Evolutionary conservation across 1,140 invertebrate genomes (phyloP), one percentile per base, ranked within the genome.

Genomic region (Dinothrombium tinctorium): DNA sequence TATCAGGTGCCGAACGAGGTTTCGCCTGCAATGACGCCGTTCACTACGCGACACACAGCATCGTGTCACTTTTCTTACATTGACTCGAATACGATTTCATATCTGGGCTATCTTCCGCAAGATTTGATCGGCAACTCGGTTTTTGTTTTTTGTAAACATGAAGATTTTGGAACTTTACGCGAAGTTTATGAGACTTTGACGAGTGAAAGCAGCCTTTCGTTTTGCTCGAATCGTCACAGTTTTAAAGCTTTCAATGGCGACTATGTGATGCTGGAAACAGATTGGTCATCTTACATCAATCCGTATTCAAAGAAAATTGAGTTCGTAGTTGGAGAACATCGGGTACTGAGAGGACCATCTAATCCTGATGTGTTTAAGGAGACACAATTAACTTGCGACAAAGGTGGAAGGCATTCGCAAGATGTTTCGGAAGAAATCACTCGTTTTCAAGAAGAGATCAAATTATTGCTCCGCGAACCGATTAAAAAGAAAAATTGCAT

Each of bases 221-320:
- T 75, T 52, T 67, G 69, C 45, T 79, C 76, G 51, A 76, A 76
- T 51, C 73, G 78, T 3, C 71, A 72, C 50, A 67, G 77, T 43
- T 78, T 89, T 55, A 62, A 73, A 33, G 70, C 74, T 20, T 74
- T 80, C 53, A 89, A 89, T 56, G 79, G 81, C 1, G 69, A 71
- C 47, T 86, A 69, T 54, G 65, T 80, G 25, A 66, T 72, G 33
- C 57, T 89, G 24, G 77, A 86, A 58, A 87, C 83, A 0, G 80
- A 89, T 57, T 92, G 82, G 81, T 80, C 80, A 0, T 77, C 76
- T 43, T 89, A 89, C 56, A 69, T 87, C 23, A 90, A 90, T 67
- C 84, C 86, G 0, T 92, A 84, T 84, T 76, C 77, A 1, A 69
- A 69, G 53, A 76, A 77, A 58, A 60, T 92, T 38, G 86, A 92